Evolutionary conservation across 2,888 invertebrate species (phyloP).

Genomic region (Noctua janthina): DNA sequence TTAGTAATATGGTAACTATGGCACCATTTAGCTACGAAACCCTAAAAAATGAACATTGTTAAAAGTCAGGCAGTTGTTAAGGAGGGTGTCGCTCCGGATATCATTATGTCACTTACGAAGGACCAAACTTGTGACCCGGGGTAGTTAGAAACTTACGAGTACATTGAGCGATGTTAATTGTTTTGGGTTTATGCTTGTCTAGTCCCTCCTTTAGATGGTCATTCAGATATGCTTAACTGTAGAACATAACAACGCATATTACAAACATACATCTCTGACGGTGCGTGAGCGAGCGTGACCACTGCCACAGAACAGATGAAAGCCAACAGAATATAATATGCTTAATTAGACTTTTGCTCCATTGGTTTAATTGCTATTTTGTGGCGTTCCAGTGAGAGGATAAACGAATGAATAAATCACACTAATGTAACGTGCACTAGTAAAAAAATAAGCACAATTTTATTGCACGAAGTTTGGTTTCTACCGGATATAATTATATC

Average conservation of each 20-base stretch:
- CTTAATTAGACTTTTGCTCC: neutral
- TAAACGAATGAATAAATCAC: neutral
- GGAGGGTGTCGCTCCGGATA: neutral
- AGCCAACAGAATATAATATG: neutral
- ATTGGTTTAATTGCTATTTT: neutral
- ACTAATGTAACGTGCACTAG: neutral
- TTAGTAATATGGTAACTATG: neutral
- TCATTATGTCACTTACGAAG: constrained; percentile 21
- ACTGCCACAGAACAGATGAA: neutral
- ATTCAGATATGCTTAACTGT: constrained; percentile 13
- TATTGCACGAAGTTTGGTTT: neutral
- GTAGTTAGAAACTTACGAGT: constrained; percentile 18
- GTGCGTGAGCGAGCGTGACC: neutral
- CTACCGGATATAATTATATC: neutral
- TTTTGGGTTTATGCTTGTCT: constrained; percentile 28
- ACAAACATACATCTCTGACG: neutral
- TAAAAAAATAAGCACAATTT: neutral
- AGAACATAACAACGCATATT: neutral
- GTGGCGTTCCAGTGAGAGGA: neutral
- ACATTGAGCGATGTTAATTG: constrained; percentile 3
- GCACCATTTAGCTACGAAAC: neutral
- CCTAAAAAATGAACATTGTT: neutral
- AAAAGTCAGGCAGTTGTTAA: constrained; percentile 5
- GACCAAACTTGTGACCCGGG: constrained; percentile 15
- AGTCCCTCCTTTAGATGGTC: neutral